These are phyloP conservation scores for Antechinus flavipes DNA, from an alignment of 2,113 vertebrate genomes.

Conservation along the genomic window DNA sequence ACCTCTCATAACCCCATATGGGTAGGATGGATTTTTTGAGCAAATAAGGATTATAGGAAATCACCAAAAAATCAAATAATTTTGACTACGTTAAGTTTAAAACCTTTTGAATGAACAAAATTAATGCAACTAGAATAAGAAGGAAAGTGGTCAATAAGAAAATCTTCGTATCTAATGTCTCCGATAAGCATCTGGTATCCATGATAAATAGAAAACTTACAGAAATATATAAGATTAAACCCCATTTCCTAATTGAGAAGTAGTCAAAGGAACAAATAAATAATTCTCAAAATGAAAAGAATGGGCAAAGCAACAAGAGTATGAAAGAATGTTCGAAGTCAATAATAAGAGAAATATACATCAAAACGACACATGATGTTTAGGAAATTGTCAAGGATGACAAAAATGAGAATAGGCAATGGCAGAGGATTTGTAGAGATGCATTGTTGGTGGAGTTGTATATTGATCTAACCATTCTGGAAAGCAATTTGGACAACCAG, in stretches of 20 bases:
- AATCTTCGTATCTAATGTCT: neutral
- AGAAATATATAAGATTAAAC: neutral
- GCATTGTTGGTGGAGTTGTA: neutral
- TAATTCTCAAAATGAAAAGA: neutral
- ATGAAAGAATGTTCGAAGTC: neutral
- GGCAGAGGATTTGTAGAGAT: neutral
- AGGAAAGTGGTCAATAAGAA: neutral
- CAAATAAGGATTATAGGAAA: neutral
- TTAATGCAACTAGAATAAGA: neutral
- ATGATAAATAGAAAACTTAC: neutral
- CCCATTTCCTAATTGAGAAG: neutral
- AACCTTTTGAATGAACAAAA: too few relatives aligned
- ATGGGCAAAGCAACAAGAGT: neutral
- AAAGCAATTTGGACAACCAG: neutral
- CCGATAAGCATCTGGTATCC: neutral
- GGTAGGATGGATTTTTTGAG: neutral
- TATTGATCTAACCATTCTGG: neutral
- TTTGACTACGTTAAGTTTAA: too few relatives aligned
- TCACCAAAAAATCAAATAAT: neutral
- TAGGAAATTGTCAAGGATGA: neutral
- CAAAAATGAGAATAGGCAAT: neutral
- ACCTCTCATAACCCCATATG: neutral
- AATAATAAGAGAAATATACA: neutral
- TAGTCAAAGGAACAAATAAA: neutral
- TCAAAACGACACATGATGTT: neutral